phyloP scores from a whole-genome alignment of 2,797 vertebrate genomes.

The Tympanoctomys barrerae region DNA sequence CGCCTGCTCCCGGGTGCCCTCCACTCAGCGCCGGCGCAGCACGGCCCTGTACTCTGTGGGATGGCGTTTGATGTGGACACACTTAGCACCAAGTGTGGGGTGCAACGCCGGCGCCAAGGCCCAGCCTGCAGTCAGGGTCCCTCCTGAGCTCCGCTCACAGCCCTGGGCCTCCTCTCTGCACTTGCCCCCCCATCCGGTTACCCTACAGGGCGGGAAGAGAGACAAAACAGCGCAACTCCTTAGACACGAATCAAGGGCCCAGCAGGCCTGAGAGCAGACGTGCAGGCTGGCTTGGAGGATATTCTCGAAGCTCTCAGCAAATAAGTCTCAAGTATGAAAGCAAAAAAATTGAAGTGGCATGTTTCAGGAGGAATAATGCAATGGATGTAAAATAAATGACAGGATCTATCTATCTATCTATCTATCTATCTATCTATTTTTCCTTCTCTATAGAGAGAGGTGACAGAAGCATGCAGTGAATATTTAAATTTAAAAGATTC shows the following conservation, averaged over 20 bases:
- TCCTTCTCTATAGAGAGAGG: not conserved
- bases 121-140: not conserved
- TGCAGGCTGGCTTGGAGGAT: not conserved
- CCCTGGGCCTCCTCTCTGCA: not conserved
- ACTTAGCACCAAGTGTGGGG: not conserved
- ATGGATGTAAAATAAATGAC: conserved; percentile 19
- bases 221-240: not conserved
- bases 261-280: not conserved
- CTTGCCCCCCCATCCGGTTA: not conserved
- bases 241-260: not conserved
- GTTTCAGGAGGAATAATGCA: not conserved
- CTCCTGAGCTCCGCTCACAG: not conserved
- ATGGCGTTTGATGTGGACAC: not conserved
- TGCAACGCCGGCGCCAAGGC: not conserved
- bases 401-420: not conserved
- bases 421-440: too few relatives aligned
- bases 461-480: not conserved
- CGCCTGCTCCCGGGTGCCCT: not conserved
- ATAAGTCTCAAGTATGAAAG: not conserved
- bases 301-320: not conserved
- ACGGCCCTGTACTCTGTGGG: not conserved
- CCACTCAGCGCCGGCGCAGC: not conserved
- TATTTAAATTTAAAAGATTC: not conserved
- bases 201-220: not conserved
- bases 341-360: not conserved